A percentile compares a stretch with the other conserved stretches of the same genome.
These are phyloP conservation scores for Drosophila grimshawi DNA, from an alignment of 1,140 invertebrate species.

Conservation along the genomic window DNA sequence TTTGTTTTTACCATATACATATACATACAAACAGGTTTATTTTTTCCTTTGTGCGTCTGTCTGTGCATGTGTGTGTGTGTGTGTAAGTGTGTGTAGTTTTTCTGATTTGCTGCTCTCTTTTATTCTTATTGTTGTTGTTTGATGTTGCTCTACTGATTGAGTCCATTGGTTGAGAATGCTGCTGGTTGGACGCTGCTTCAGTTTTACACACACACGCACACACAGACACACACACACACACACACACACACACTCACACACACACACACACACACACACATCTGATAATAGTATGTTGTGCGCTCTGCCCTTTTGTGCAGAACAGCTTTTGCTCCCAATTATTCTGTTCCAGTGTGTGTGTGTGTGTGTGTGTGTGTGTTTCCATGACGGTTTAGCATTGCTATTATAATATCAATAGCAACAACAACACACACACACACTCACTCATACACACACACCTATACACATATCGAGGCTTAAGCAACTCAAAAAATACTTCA, in stretches of 20 bases:
- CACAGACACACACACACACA: slow-evolving; percentile 22
- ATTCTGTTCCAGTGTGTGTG: slow-evolving; percentile 12
- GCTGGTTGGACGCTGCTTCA: neutral
- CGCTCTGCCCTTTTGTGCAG: slow-evolving; percentile 24
- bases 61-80: slow-evolving; percentile 13
- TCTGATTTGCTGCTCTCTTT: slow-evolving; percentile 31
- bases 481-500: slow-evolving; percentile 56
- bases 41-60: neutral
- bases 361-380: slow-evolving; percentile 12
- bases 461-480: neutral
- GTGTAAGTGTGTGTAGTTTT: slow-evolving; percentile 33
- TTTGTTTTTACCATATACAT: slow-evolving; percentile 73
- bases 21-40: slow-evolving; percentile 12
- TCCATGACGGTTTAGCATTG: slow-evolving; percentile 40
- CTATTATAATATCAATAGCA: slow-evolving; percentile 1
- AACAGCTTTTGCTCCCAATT: slow-evolving; percentile 37
- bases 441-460: neutral
- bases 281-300: slow-evolving; percentile 33
- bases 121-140: slow-evolving; percentile 18
- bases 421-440: neutral
- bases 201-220: slow-evolving; percentile 5
- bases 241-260: slow-evolving; percentile 21
- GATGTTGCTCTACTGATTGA: slow-evolving; percentile 38
- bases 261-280: neutral
- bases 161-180: slow-evolving; percentile 14